Percentiles rank a stretch among this genome's conserved stretches.
Evolutionary conservation across 2,888 invertebrate species (phyloP).

Genomic region (Limnephilus marmoratus): DNA sequence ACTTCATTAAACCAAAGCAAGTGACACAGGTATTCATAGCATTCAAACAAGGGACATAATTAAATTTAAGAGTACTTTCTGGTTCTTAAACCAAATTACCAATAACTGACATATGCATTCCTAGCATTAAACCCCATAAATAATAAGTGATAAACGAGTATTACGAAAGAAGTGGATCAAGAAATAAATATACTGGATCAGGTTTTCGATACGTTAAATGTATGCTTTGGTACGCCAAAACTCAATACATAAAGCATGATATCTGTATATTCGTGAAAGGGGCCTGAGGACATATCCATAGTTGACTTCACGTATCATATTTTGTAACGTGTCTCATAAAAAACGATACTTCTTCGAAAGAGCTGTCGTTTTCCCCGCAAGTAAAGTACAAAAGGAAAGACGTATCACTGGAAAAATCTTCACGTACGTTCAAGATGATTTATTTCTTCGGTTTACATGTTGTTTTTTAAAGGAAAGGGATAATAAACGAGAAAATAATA

Average conservation of each 20-base stretch:
- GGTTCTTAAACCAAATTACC: too few relatives aligned
- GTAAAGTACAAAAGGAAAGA: not conserved
- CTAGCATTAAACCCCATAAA: too few relatives aligned
- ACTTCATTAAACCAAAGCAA: too few relatives aligned
- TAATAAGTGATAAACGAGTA: not conserved
- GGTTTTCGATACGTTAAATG: not conserved
- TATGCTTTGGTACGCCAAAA: not conserved
- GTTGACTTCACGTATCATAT: not conserved
- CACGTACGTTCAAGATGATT: not conserved
- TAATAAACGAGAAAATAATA: not conserved
- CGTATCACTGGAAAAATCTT: not conserved
- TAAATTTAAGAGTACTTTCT: too few relatives aligned
- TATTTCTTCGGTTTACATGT: not conserved
- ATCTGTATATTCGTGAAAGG: not conserved
- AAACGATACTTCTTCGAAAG: not conserved
- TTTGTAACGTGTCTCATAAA: not conserved
- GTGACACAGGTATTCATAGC: too few relatives aligned
- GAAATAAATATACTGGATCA: not conserved
- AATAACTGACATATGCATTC: too few relatives aligned
- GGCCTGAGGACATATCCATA: not conserved
- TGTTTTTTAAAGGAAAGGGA: not conserved
- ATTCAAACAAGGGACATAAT: too few relatives aligned
- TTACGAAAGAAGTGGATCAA: not conserved
- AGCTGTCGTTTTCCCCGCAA: not conserved
- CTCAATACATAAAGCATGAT: not conserved